Evolutionary conservation across 2,113 vertebrate genomes (phyloP).

Genomic region (Cavia aperea): DNA sequence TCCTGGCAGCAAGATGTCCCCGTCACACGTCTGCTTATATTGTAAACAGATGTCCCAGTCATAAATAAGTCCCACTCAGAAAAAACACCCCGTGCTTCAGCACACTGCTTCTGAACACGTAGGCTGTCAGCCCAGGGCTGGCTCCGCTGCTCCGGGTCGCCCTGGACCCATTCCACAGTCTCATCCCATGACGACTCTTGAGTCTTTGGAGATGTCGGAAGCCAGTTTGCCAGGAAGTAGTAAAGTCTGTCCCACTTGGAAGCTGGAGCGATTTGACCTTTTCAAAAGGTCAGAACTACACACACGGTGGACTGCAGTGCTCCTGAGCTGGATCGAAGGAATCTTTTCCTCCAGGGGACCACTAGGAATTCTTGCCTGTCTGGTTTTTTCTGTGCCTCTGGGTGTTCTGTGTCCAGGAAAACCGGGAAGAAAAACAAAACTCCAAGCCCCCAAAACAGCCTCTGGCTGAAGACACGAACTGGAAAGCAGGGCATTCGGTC

Average conservation of each 20-base stretch:
- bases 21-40: neutral
- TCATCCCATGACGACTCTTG: fast-evolving
- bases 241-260: neutral
- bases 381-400: neutral
- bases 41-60: neutral
- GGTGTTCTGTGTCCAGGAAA: neutral
- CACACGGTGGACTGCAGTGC: fast-evolving
- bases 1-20: neutral
- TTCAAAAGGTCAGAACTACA: neutral
- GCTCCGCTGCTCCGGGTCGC: neutral
- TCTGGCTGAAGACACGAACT: neutral
- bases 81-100: neutral
- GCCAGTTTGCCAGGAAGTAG: neutral
- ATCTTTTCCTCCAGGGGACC: fast-evolving
- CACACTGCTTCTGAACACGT: fast-evolving
- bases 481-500: neutral
- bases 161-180: fast-evolving
- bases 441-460: neutral
- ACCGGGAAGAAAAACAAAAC: neutral
- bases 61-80: constrained; percentile 24
- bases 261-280: fast-evolving
- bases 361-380: neutral
- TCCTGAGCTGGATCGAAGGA: fast-evolving
- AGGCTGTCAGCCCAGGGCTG: neutral
- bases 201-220: neutral